Conservation (phyloP, 2,113 vertebrate genomes). For the Psilopsiagon aurifrons region DNA sequence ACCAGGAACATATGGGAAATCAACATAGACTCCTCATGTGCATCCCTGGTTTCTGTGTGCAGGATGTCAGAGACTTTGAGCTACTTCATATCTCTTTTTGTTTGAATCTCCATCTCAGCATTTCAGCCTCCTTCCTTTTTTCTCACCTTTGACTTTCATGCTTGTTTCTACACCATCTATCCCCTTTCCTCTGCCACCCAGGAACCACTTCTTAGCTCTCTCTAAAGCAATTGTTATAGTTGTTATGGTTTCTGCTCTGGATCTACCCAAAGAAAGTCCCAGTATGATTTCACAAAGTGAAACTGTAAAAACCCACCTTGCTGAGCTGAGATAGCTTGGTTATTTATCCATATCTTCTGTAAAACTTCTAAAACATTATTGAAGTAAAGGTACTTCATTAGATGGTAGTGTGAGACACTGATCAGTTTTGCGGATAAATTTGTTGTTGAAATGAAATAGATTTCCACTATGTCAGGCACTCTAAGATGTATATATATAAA, state of each 20-base stretch:
- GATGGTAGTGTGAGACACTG: not conserved
- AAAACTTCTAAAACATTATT: not conserved
- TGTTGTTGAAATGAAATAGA: not conserved
- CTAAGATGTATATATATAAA: not conserved
- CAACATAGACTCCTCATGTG: fast-evolving
- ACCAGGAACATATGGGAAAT: not conserved
- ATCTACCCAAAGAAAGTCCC: not conserved
- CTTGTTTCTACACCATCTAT: not conserved
- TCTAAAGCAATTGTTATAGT: not conserved
- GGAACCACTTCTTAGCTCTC: not conserved
- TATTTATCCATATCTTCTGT: not conserved
- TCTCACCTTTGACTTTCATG: not conserved
- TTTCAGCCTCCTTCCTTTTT: not conserved
- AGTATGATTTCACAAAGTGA: not conserved
- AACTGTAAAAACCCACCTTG: not conserved
- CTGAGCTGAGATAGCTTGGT: not conserved
- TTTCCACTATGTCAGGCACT: not conserved
- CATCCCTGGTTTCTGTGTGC: not conserved
- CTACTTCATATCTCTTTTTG: not conserved
- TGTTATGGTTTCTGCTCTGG: not conserved
- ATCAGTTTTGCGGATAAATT: not conserved
- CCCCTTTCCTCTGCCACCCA: not conserved
- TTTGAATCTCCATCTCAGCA: not conserved
- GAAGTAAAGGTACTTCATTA: not conserved
- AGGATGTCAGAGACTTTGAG: not conserved